Conservation (phyloP, 2,888 invertebrate genomes). For the Exocentrus adspersus region DNA sequence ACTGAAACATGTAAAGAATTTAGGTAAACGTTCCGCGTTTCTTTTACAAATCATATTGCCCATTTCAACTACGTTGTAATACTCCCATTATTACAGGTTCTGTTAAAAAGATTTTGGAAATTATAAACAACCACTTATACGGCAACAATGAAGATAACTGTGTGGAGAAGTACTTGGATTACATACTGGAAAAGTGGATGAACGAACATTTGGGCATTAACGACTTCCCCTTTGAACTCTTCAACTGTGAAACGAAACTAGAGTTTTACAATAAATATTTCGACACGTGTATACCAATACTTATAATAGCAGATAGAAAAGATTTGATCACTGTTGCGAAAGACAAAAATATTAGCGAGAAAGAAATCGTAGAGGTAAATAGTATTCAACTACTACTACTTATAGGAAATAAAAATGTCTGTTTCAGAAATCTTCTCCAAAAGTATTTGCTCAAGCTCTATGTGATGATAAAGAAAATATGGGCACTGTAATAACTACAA, state of each 20-base stretch:
- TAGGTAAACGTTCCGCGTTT: slow-evolving; percentile 45
- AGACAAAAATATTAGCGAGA: slow-evolving; percentile 35
- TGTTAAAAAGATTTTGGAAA: slow-evolving; percentile 48
- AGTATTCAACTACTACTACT: no score
- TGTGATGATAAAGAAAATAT: slow-evolving; percentile 51
- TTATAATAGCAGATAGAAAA: slow-evolving; percentile 58
- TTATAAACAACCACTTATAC: slow-evolving; percentile 48
- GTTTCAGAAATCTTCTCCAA: slow-evolving; percentile 47
- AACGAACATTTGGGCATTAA: slow-evolving; percentile 48
- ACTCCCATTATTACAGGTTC: slow-evolving; percentile 43
- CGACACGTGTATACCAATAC: slow-evolving; percentile 60
- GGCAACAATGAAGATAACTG: slow-evolving; percentile 58
- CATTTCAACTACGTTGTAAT: no score
- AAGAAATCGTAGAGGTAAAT: slow-evolving; percentile 43
- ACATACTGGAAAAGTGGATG: slow-evolving; percentile 63
- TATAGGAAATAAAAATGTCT: slow-evolving; percentile 22
- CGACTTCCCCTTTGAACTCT: slow-evolving; percentile 60
- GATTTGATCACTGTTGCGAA: slow-evolving; percentile 42
- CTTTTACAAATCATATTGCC: no score
- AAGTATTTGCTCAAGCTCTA: slow-evolving; percentile 47
- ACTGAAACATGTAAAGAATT: slow-evolving; percentile 65
- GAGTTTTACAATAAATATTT: slow-evolving; percentile 63
- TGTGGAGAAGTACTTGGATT: slow-evolving; percentile 63
- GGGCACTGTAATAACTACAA: slow-evolving; percentile 48
- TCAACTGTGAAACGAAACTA: slow-evolving; percentile 55